Percentiles rank a stretch among this genome's conserved stretches.
phyloP scores from a whole-genome alignment of 2,888 invertebrate genomes.

The Beris chalybata region DNA sequence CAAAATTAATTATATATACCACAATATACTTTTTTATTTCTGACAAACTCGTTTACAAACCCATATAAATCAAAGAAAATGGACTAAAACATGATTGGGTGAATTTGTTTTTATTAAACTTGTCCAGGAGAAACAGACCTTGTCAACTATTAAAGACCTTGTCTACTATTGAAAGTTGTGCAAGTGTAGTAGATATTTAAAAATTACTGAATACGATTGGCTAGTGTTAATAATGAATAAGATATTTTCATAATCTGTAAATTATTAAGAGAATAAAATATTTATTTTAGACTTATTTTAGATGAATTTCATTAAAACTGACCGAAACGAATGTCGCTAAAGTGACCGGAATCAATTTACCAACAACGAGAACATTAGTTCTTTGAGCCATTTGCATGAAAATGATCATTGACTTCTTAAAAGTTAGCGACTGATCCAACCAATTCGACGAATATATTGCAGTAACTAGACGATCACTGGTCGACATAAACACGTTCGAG shows the following conservation, averaged over 20 bases:
- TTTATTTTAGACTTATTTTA: neutral
- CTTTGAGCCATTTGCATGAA: constrained; percentile 46
- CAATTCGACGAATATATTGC: constrained; percentile 45
- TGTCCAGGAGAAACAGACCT: too few relatives aligned
- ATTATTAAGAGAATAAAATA: neutral
- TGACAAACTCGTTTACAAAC: too few relatives aligned
- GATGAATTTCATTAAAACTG: constrained; percentile 25
- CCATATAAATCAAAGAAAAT: too few relatives aligned
- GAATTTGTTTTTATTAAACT: too few relatives aligned
- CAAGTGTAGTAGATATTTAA: too few relatives aligned
- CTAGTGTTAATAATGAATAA: constrained; percentile 9
- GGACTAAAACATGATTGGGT: too few relatives aligned
- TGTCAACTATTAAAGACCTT: too few relatives aligned
- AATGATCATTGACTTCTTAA: constrained; percentile 43
- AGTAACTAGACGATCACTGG: constrained; percentile 40
- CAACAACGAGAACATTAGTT: constrained; percentile 41
- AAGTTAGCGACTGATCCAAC: constrained; percentile 42
- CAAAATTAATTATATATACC: too few relatives aligned
- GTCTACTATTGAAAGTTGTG: too few relatives aligned
- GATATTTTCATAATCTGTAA: constrained; percentile 24
- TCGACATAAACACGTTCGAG: constrained; percentile 41
- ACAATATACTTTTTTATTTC: too few relatives aligned
- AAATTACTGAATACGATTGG: too few relatives aligned
- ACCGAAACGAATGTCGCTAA: constrained; percentile 44
- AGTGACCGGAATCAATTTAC: constrained; percentile 43